Percentiles rank a stretch among this genome's conserved stretches.
Evolutionary conservation across 1,140 invertebrate species (phyloP).

Genomic region (Calosoma granatense): DNA sequence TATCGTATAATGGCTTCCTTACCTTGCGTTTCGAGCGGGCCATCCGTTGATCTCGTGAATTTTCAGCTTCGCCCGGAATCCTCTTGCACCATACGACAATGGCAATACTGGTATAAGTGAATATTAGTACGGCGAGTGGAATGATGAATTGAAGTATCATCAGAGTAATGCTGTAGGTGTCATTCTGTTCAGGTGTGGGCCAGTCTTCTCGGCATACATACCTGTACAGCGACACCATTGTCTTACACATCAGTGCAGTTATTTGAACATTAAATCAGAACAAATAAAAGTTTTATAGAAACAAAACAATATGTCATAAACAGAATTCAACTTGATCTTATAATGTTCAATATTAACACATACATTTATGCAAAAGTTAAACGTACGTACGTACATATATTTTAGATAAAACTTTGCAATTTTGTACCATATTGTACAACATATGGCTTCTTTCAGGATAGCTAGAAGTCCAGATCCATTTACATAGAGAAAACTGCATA

Average conservation of each 20-base stretch:
- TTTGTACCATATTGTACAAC: no score
- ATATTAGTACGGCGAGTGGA: slow-evolving; percentile 71
- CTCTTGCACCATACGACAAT: slow-evolving; percentile 80
- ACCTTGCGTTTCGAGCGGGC: slow-evolving; percentile 85
- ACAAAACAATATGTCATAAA: slow-evolving; percentile 1
- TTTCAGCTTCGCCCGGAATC: slow-evolving; percentile 76
- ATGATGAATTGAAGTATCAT: slow-evolving; percentile 78
- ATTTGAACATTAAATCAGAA: slow-evolving; percentile 11
- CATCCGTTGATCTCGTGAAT: slow-evolving; percentile 67
- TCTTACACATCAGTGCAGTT: no score
- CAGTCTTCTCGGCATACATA: slow-evolving; percentile 60
- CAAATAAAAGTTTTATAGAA: neutral
- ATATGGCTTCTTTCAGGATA: no score
- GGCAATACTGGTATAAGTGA: slow-evolving; percentile 79
- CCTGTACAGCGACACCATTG: slow-evolving; percentile 33
- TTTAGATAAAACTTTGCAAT: no score
- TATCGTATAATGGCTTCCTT: no score
- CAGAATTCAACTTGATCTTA: no score
- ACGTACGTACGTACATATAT: no score
- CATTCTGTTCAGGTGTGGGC: slow-evolving; percentile 29
- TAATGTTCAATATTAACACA: no score
- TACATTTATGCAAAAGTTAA: no score
- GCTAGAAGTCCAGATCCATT: no score
- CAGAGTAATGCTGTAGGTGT: slow-evolving; percentile 59
- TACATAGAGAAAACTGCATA: no score